Evolutionary conservation across 2,113 vertebrate species (phyloP).

Genomic region (Myocastor coypus): DNA sequence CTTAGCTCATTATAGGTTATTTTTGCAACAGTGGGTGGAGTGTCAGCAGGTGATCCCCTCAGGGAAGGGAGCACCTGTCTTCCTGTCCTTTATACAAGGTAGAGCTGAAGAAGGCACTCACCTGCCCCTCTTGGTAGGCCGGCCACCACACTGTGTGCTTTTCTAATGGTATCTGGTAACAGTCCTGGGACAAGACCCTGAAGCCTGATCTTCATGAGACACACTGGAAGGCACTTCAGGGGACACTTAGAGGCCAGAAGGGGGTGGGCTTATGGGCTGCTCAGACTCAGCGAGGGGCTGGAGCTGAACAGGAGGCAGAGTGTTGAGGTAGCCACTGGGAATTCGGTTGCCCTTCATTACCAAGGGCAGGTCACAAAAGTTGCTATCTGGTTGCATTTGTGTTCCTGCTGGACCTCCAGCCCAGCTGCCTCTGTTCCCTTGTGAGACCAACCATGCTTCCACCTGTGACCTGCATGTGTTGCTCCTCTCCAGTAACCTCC

Average conservation of each 20-base stretch:
- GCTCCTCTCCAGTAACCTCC: background rate
- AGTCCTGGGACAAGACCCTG: background rate
- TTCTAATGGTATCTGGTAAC: background rate
- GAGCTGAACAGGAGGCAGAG: background rate
- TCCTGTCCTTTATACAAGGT: fast-evolving
- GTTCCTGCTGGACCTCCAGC: background rate
- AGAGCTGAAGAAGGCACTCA: background rate
- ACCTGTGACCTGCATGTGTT: background rate
- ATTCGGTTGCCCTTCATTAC: background rate
- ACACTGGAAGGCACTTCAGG: background rate
- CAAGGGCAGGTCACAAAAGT: background rate
- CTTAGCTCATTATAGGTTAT: background rate
- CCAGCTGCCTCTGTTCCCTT: background rate
- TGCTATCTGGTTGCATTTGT: background rate
- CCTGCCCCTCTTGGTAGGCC: background rate
- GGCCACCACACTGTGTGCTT: fast-evolving
- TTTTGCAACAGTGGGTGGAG: background rate
- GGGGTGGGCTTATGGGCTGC: background rate
- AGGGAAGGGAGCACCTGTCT: fast-evolving
- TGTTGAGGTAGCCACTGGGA: no score
- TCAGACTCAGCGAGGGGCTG: no score
- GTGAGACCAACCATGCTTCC: background rate
- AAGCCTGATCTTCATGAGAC: background rate
- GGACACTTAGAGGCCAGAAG: background rate
- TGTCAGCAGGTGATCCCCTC: background rate